Conservation (phyloP, 2,888 invertebrate species). For the Drosophila austrosaltans region DNA sequence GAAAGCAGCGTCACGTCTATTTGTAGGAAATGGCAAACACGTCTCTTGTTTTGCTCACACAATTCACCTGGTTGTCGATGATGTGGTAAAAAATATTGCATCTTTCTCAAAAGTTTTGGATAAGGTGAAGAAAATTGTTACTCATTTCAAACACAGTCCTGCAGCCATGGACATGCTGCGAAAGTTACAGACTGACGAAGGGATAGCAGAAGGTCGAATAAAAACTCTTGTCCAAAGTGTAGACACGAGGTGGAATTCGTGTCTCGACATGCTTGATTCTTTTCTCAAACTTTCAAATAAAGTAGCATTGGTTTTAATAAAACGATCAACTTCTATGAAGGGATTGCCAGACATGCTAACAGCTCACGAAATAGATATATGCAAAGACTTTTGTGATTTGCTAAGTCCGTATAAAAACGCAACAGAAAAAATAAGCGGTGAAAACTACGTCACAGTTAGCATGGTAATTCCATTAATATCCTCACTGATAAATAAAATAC, state of each 20-base stretch:
- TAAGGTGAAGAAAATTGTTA: conserved; percentile 28
- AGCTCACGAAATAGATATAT: conserved; percentile 17
- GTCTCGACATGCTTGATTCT: conserved; percentile 21
- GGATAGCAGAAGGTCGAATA: conserved; percentile 25
- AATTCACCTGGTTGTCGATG: conserved; percentile 26
- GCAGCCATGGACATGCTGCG: conserved; percentile 27
- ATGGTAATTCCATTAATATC: conserved; percentile 27
- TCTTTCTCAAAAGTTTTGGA: conserved; percentile 24
- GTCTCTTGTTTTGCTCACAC: conserved; percentile 27
- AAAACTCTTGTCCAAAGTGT: conserved; percentile 29
- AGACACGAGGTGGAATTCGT: conserved; percentile 33
- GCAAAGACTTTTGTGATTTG: conserved; percentile 28
- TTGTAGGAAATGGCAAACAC: conserved; percentile 16
- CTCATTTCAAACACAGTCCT: conserved; percentile 25
- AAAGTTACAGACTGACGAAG: conserved; percentile 27
- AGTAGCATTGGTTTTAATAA: conserved; percentile 24
- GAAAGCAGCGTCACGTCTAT: conserved; percentile 13
- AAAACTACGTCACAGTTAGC: conserved; percentile 28
- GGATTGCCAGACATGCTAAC: conserved; percentile 25
- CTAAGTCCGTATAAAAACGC: conserved; percentile 28
- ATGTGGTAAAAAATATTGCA: conserved; percentile 16
- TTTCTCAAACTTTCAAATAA: conserved; percentile 21
- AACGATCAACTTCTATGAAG: conserved; percentile 14
- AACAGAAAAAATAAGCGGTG: conserved; percentile 31
- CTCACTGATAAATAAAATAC: conserved; percentile 17